Base-by-base conservation (phyloP, 2,888 invertebrate genomes). In the Leistus spinibarbis region DNA sequence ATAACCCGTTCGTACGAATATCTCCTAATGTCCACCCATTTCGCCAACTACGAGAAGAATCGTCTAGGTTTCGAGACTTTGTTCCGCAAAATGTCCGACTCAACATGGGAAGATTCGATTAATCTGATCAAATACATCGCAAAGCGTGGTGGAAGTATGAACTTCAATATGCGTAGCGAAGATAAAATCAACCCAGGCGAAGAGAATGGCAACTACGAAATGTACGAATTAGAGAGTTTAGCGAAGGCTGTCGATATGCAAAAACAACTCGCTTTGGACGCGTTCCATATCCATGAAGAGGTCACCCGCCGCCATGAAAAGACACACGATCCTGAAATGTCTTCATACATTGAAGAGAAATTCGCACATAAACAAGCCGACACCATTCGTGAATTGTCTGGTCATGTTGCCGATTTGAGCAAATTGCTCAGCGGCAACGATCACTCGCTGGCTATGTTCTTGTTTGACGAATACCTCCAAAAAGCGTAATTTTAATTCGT, bases 61-160 rank as follows among this genome's bases (percentile, higher is more conserved):
- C 88, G 95, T 27, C 89, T 88, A 20, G 95, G 95, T 2, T 94
- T 95, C 85, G 89, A 90, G 80, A 92, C 91, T 81, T 84, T 94
- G 9, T 94, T 92, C 86, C 89, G 90, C 79, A 90, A 90, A 76
- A 85, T 94, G 9, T 93, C 95, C 0, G 95, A 95, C 79, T 86
- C 90, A 10, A 87, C 92, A 3, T 95, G 95, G 91, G 89, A 90
- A 16, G 90, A 93, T 80, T 89, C 90, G 40, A 90, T 94, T 80
- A 90, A 91, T 9, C 81, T 94, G n/a, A 93, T 95, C 80, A 92
- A 95, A 82, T 93, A 92, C 83, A 88, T 94, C 54, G 88, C 92
- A 0, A 89, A 90, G 84, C 91, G 95, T 81, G 95, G 95, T 83
- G 88, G 90, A 78, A 82, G 80, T 56, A 88, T 89, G 86, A 86